Evolutionary conservation across 2,888 invertebrate species (phyloP).

Genomic region (Ellobium chinense): DNA sequence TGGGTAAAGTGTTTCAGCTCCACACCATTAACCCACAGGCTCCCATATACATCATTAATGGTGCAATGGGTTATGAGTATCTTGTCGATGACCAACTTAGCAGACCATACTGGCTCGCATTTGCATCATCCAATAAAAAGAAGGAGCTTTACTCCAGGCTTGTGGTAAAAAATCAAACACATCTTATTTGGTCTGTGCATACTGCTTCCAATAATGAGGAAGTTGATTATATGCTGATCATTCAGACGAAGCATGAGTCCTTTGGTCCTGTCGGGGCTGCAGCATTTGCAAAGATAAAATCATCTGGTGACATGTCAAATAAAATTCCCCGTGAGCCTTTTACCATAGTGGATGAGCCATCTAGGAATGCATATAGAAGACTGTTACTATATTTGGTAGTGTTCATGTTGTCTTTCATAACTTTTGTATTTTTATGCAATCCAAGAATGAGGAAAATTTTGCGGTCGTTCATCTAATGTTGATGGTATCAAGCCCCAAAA

Average conservation of each 20-base stretch:
- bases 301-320: background rate
- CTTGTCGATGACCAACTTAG: constrained; percentile 56
- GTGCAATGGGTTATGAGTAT: constrained; percentile 65
- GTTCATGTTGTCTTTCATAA: constrained; percentile 18
- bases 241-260: constrained; percentile 64
- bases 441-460: constrained; percentile 15
- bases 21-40: constrained; percentile 67
- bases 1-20: constrained; percentile 58
- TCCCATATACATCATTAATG: constrained; percentile 69
- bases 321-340: constrained; percentile 37
- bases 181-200: constrained; percentile 66
- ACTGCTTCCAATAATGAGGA: constrained; percentile 62
- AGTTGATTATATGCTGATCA: constrained; percentile 63
- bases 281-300: constrained; percentile 33
- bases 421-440: constrained; percentile 30
- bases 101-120: constrained; percentile 66
- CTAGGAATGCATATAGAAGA: constrained; percentile 4
- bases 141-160: constrained; percentile 66
- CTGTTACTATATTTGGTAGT: constrained; percentile 12
- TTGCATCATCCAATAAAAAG: constrained; percentile 55
- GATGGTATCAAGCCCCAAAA: too few relatives aligned
- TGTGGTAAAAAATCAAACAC: constrained; percentile 62
- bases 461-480: background rate
- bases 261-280: constrained; percentile 55
- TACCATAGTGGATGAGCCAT: constrained; percentile 5